Conservation (phyloP, 2,888 invertebrate species). For the Mimumesa dahlbomi region DNA sequence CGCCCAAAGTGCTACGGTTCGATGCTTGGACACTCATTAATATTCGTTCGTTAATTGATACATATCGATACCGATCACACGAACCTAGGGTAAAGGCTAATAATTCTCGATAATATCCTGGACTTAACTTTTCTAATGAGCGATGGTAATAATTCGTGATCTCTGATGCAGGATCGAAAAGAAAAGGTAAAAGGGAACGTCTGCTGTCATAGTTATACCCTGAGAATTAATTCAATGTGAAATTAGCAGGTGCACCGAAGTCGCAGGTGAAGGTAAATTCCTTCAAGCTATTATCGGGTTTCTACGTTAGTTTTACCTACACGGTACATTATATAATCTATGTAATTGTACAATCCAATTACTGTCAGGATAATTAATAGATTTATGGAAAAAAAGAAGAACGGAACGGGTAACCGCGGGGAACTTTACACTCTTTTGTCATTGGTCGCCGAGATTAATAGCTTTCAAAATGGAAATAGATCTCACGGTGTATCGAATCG, state of each 20-base stretch:
- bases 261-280: background rate
- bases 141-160: slow-evolving; percentile 44
- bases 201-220: background rate
- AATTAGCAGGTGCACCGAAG: slow-evolving; percentile 10
- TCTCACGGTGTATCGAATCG: too few species aligned
- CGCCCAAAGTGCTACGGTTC: slow-evolving; percentile 28
- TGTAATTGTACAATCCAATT: background rate
- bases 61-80: slow-evolving; percentile 56
- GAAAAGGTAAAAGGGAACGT: background rate
- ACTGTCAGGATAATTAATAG: background rate
- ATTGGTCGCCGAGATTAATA: too few species aligned
- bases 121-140: slow-evolving; percentile 60
- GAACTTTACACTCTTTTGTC: too few species aligned
- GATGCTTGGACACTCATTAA: slow-evolving; percentile 60
- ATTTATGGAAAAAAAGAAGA: too few species aligned
- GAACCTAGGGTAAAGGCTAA: slow-evolving; percentile 47
- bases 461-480: too few species aligned
- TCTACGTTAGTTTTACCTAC: background rate
- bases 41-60: slow-evolving; percentile 65
- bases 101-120: slow-evolving; percentile 61
- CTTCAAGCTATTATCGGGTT: background rate
- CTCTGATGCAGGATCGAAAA: slow-evolving; percentile 4
- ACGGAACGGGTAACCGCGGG: too few species aligned
- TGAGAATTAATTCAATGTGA: background rate
- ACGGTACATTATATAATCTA: background rate